Percentiles rank a stretch among this genome's conserved stretches.
These are phyloP conservation scores for Phodopus roborovskii DNA, from an alignment of 2,113 vertebrate species.

Conservation along the genomic window DNA sequence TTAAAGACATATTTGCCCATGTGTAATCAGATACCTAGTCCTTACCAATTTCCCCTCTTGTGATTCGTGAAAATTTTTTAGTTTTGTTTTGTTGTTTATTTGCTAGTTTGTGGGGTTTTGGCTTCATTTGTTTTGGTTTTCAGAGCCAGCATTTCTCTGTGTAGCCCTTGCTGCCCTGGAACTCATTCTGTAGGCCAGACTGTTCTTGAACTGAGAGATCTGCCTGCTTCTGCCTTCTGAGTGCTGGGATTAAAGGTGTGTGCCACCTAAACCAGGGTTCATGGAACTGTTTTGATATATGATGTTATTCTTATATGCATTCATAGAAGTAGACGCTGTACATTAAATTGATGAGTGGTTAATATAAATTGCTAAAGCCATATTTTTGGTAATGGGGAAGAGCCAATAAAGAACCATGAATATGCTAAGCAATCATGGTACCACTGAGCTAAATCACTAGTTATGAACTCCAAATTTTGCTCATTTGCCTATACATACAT, in stretches of 20 bases:
- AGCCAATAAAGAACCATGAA: background rate
- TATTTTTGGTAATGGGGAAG: background rate
- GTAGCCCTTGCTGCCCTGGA: background rate
- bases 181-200: background rate
- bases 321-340: background rate
- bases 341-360: background rate
- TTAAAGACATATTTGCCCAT: background rate
- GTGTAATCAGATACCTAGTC: background rate
- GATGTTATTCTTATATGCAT: background rate
- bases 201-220: background rate
- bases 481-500: background rate
- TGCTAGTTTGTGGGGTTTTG: background rate
- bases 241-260: too few relatives aligned
- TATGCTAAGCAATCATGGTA: background rate
- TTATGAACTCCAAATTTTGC: background rate
- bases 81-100: background rate
- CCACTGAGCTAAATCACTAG: too few relatives aligned
- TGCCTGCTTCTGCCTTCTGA: too few relatives aligned
- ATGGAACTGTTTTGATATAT: background rate
- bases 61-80: background rate
- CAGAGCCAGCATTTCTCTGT: background rate
- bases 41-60: background rate
- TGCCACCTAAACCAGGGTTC: too few relatives aligned
- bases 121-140: background rate
- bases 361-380: background rate